These are phyloP conservation scores for Vulpes ferrilata DNA, from an alignment of 2,113 vertebrate genomes.

Conservation along the genomic window DNA sequence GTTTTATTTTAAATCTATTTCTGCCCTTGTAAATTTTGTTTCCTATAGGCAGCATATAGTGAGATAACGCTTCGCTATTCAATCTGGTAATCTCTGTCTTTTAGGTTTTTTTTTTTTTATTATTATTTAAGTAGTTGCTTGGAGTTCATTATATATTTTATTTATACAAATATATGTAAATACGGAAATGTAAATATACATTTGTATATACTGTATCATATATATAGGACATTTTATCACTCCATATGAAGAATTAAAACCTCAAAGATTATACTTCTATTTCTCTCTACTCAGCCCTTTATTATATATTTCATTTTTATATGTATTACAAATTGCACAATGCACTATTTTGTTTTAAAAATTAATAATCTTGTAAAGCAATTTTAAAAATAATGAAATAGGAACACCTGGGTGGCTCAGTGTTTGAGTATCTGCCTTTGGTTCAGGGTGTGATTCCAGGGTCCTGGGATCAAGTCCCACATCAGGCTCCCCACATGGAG, in stretches of 20 bases:
- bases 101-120: neutral
- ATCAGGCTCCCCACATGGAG: no score
- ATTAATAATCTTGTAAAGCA: neutral
- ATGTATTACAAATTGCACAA: neutral
- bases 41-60: neutral
- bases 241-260: neutral
- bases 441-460: no score
- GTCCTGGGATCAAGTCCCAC: no score
- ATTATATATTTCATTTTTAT: neutral
- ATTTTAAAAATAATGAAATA: neutral
- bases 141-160: neutral
- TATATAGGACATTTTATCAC: neutral
- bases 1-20: conserved; percentile 5
- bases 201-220: neutral
- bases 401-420: no score
- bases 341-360: neutral
- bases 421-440: no score
- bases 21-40: neutral
- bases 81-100: neutral
- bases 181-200: neutral
- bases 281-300: neutral
- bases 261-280: neutral
- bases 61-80: neutral
- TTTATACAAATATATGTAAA: neutral
- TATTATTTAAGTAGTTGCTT: neutral